Conservation (phyloP, 2,888 invertebrate species). For the Pinctada fucata region DNA sequence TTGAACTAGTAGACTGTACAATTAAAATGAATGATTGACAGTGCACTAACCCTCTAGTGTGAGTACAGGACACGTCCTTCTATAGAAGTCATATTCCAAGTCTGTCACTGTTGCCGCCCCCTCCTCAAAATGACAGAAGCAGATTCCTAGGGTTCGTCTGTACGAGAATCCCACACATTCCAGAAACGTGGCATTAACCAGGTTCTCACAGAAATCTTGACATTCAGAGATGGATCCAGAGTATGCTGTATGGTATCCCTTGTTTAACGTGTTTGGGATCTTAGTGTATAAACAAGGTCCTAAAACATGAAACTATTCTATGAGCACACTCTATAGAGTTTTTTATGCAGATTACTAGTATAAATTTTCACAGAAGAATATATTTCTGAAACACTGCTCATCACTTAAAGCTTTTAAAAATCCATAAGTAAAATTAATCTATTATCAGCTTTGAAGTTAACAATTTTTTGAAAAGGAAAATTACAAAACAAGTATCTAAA, state of each 20-base stretch:
- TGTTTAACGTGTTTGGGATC: neutral
- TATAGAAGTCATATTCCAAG: constrained; percentile 9
- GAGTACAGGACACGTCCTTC: constrained; percentile 7
- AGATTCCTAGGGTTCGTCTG: neutral
- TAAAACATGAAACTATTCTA: neutral
- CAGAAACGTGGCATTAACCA: constrained; percentile 4
- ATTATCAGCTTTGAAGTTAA: no score
- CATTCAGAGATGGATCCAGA: constrained; percentile 18
- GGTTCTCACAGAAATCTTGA: constrained; percentile 15
- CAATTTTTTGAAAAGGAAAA: no score
- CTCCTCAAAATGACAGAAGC: constrained; percentile 10
- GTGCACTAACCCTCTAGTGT: constrained; percentile 9
- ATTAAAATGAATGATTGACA: no score
- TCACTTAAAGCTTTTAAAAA: no score
- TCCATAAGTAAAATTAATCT: no score
- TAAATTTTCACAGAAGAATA: no score
- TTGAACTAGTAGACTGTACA: no score
- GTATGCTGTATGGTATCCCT: neutral
- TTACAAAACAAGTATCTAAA: no score
- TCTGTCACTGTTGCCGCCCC: neutral
- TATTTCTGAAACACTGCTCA: no score
- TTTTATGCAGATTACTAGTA: no score
- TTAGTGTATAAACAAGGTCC: constrained; percentile 13
- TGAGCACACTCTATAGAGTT: no score
- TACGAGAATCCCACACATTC: constrained; percentile 23